Conservation (phyloP, 2,888 invertebrate species). For the Perizoma flavofasciatum region DNA sequence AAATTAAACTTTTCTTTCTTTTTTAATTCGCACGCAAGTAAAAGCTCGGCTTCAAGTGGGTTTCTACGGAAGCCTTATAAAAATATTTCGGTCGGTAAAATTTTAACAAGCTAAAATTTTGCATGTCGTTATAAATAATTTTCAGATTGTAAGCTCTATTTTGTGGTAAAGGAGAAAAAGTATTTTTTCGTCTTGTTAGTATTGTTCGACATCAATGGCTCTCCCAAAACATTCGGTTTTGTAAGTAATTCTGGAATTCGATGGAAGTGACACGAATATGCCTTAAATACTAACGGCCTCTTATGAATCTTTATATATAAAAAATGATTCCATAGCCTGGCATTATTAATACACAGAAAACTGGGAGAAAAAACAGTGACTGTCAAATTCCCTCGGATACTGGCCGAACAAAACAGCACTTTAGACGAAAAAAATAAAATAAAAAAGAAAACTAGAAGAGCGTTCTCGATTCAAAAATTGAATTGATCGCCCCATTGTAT, state of each 20-base stretch:
- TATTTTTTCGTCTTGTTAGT: constrained; percentile 5
- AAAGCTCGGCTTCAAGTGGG: constrained; percentile 45
- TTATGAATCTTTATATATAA: not conserved
- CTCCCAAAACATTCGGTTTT: constrained; percentile 9
- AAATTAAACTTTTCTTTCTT: constrained; percentile 68
- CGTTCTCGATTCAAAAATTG: constrained; percentile 84
- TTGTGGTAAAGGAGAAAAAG: constrained; percentile 2
- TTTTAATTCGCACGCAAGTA: constrained; percentile 65
- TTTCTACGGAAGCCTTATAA: constrained; percentile 42
- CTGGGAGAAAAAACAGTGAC: constrained; percentile 80
- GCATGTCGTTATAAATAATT: constrained; percentile 34
- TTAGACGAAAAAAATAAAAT: constrained; percentile 71
- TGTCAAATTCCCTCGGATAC: constrained; percentile 81
- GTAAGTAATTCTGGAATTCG: constrained; percentile 10
- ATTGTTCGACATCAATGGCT: not conserved
- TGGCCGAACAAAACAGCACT: constrained; percentile 84
- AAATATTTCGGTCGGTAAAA: constrained; percentile 43
- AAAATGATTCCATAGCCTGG: constrained; percentile 58
- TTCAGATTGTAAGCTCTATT: constrained; percentile 4
- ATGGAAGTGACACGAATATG: too few relatives aligned
- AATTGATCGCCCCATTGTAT: constrained; percentile 84
- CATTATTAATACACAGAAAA: constrained; percentile 70
- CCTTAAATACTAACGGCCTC: too few relatives aligned
- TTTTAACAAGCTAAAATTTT: constrained; percentile 48
- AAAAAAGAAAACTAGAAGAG: constrained; percentile 78